Evolutionary conservation across 2,888 invertebrate genomes (phyloP).

Genomic region (Omphaloscelis lunosa): DNA sequence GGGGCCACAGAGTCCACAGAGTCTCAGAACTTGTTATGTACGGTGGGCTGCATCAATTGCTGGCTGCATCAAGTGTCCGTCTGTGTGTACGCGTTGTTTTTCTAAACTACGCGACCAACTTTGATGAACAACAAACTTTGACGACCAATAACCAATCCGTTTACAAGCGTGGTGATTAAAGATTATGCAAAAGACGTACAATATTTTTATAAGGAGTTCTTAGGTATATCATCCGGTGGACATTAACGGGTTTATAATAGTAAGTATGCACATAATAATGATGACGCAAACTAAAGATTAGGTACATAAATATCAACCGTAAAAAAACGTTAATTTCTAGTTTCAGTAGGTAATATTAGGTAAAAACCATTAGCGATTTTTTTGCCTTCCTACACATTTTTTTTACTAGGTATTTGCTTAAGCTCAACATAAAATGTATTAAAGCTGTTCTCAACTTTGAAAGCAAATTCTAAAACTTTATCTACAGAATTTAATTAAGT

Average conservation of each 20-base stretch:
- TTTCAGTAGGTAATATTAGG: neutral
- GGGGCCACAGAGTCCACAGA: no score
- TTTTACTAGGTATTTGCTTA: neutral
- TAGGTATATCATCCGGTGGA: no score
- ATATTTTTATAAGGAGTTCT: neutral
- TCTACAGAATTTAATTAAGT: conserved; percentile 14
- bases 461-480: neutral
- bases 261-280: neutral
- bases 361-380: conserved; percentile 5
- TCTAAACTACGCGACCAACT: no score
- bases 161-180: neutral
- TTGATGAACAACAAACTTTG: neutral
- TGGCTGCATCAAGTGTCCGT: no score
- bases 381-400: neutral
- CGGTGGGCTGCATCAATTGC: no score
- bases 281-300: conserved; percentile 17
- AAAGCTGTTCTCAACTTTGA: neutral
- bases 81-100: no score
- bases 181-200: no score
- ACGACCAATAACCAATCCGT: neutral
- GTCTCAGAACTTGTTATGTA: no score
- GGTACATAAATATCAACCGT: neutral
- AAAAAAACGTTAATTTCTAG: conserved; percentile 18
- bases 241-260: conserved; percentile 21
- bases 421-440: neutral